phyloP scores from a whole-genome alignment of 2,888 invertebrate genomes.

The Diaperis boleti region DNA sequence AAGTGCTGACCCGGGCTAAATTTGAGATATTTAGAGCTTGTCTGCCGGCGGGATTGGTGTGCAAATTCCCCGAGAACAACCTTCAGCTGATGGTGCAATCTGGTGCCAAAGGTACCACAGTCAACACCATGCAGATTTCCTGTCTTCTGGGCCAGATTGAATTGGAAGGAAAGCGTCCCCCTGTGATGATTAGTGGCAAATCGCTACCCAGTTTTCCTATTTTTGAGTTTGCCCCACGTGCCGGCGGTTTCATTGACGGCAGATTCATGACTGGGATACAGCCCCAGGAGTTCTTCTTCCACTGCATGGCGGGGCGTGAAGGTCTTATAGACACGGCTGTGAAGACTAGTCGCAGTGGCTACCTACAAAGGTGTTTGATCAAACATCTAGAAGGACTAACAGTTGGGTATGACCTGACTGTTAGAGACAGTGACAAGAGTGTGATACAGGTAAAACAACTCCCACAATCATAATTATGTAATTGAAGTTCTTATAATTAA shows the following conservation, averaged over 20 bases:
- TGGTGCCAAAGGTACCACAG: conserved; percentile 98
- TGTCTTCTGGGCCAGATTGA: conserved; percentile 98
- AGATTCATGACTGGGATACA: conserved; percentile 98
- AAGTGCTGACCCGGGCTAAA: no score
- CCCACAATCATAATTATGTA: no score
- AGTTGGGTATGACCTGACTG: conserved; percentile 94
- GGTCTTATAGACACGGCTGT: conserved; percentile 99
- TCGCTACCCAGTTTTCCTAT: conserved; percentile 92
- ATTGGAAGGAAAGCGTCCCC: conserved; percentile 96
- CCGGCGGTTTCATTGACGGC: conserved; percentile 96
- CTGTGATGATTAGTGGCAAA: conserved; percentile 93
- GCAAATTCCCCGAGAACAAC: conserved; percentile 93
- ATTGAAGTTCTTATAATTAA: no score
- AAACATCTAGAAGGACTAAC: conserved; percentile 98
- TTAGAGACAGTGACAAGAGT: conserved; percentile 93
- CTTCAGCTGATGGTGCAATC: conserved; percentile 99
- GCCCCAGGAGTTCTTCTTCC: conserved; percentile 98
- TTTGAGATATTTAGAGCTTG: conserved; percentile 79
- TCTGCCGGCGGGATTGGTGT: conserved; percentile 85
- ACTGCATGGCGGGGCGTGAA: conserved; percentile 99
- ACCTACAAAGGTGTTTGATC: conserved; percentile 95
- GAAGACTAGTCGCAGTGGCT: conserved; percentile 98
- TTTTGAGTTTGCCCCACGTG: conserved; percentile 89
- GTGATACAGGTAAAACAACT: conserved; percentile 85
- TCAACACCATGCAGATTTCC: conserved; percentile 98